Conservation (phyloP, 2,888 invertebrate species). For the Anarsia innoxiella region DNA sequence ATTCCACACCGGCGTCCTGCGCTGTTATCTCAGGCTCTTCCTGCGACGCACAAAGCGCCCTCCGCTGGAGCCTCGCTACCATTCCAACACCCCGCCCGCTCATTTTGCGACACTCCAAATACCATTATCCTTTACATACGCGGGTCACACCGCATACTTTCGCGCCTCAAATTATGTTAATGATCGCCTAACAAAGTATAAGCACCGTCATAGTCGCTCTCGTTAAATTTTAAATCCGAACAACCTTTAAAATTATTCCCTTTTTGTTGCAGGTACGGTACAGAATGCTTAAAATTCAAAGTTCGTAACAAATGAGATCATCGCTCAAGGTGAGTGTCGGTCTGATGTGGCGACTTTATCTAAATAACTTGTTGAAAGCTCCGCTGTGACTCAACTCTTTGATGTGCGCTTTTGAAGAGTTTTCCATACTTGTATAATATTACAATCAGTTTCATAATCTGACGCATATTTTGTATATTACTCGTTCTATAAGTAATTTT, state of each 20-base stretch:
- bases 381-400: slow-evolving; percentile 32
- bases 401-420: slow-evolving; percentile 32
- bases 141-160: slow-evolving; percentile 31
- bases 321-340: slow-evolving; percentile 23
- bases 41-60: slow-evolving; percentile 41
- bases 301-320: slow-evolving; percentile 24
- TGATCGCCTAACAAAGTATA: slow-evolving; percentile 39
- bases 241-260: slow-evolving; percentile 26
- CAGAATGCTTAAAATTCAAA: slow-evolving; percentile 21
- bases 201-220: slow-evolving; percentile 27
- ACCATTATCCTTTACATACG: slow-evolving; percentile 43
- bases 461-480: no score
- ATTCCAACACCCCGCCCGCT: slow-evolving; percentile 36
- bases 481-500: no score
- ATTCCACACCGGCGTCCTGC: slow-evolving; percentile 48
- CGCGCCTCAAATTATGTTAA: slow-evolving; percentile 45
- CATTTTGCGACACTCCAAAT: slow-evolving; percentile 46
- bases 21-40: slow-evolving; percentile 57
- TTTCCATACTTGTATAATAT: slow-evolving; percentile 32
- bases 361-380: slow-evolving; percentile 33
- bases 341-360: slow-evolving; percentile 31
- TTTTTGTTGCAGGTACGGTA: slow-evolving; percentile 51
- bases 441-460: no score
- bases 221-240: slow-evolving; percentile 44
- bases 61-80: slow-evolving; percentile 34